These are phyloP conservation scores for Hedychridium roseum DNA, from an alignment of 2,888 invertebrate genomes.

Conservation along the genomic window DNA sequence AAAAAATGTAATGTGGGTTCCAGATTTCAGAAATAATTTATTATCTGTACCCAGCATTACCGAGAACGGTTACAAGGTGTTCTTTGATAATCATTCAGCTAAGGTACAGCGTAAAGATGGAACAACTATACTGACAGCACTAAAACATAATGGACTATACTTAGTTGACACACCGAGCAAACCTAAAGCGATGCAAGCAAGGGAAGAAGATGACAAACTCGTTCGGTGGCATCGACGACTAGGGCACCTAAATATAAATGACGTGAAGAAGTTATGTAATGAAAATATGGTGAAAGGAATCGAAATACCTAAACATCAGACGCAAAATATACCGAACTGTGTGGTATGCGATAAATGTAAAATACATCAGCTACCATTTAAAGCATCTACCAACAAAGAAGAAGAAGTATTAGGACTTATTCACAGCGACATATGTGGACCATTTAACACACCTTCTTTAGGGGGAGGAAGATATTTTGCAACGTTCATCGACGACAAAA, in stretches of 20 bases:
- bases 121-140: no score
- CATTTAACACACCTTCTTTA: not conserved
- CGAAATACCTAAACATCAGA: not conserved
- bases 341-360: not conserved
- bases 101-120: no score
- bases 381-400: not conserved
- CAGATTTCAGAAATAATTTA: no score
- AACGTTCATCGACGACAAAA: not conserved
- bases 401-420: not conserved
- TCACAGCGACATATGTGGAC: not conserved
- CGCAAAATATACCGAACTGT: not conserved
- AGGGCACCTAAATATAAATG: not conserved
- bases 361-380: not conserved
- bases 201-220: no score
- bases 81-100: no score
- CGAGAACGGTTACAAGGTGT: no score
- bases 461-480: not conserved
- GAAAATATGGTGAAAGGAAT: not conserved
- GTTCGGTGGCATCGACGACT: not conserved
- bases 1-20: no score
- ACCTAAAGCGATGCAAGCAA: no score
- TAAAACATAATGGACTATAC: no score
- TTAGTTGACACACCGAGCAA: no score
- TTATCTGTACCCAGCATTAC: no score
- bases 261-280: not conserved